Percentiles rank a stretch among this genome's conserved stretches.
Conservation (phyloP, 2,888 invertebrate species). For the Platycheirus rosarum region DNA sequence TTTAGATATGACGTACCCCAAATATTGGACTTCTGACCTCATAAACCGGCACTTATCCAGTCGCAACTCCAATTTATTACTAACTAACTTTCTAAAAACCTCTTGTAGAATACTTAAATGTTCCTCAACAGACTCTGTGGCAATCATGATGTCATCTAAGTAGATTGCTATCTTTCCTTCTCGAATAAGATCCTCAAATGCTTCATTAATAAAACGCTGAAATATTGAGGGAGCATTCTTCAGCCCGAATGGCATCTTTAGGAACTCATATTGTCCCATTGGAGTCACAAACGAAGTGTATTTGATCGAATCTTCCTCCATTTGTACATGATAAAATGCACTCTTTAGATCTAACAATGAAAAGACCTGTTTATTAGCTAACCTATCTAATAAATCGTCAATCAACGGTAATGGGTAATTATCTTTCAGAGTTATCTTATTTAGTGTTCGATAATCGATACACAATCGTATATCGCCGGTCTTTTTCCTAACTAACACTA, state of each 20-base stretch:
- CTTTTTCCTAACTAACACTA: no score
- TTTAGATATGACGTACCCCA: not conserved
- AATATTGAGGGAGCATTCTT: not conserved
- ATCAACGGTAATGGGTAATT: no score
- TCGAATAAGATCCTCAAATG: not conserved
- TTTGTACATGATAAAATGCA: no score
- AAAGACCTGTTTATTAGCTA: no score
- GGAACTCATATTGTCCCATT: not conserved
- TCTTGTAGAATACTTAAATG: not conserved
- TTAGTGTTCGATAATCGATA: no score
- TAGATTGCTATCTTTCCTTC: not conserved
- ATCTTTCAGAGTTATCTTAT: no score
- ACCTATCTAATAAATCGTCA: no score
- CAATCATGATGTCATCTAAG: not conserved
- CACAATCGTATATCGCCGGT: no score
- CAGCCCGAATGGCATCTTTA: constrained; percentile 4
- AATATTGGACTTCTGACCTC: not conserved
- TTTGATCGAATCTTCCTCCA: no score
- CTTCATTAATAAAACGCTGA: not conserved
- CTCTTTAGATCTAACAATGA: no score
- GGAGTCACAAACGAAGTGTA: not conserved
- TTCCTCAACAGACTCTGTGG: not conserved
- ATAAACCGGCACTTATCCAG: not conserved
- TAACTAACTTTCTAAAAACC: not conserved
- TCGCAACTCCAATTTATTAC: not conserved